Percentiles rank a stretch among this genome's conserved stretches.
phyloP scores from a whole-genome alignment of 2,797 vertebrate species.

The Tragopan temminckii region DNA sequence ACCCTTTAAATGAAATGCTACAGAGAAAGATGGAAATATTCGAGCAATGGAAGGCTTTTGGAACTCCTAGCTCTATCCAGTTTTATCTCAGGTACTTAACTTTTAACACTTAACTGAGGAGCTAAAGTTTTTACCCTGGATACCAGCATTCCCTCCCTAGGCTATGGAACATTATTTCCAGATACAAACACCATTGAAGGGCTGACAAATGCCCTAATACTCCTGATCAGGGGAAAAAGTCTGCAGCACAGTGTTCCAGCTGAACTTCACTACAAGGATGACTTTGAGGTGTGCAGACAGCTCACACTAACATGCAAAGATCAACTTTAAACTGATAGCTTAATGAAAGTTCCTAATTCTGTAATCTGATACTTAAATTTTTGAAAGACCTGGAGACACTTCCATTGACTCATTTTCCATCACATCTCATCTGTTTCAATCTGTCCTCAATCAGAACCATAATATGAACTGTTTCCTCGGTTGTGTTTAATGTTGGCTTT shows the following conservation, averaged over 20 bases:
- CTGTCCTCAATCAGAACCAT: not conserved
- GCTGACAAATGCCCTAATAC: not conserved
- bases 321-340: not conserved
- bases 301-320: not conserved
- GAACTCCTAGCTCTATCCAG: not conserved
- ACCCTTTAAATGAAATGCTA: not conserved
- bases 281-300: not conserved
- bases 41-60: not conserved
- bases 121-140: not conserved
- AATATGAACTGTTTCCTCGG: not conserved
- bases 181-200: fast-evolving
- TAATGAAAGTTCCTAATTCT: not conserved
- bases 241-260: not conserved
- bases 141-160: not conserved
- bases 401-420: not conserved
- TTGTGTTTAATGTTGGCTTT: not conserved
- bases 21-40: not conserved
- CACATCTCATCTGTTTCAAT: not conserved
- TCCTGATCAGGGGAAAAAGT: not conserved
- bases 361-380: not conserved
- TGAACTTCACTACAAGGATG: not conserved
- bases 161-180: not conserved
- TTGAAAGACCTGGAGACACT: not conserved
- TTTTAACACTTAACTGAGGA: not conserved
- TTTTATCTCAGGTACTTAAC: not conserved